Conservation (phyloP, 2,113 vertebrate genomes). For the Anser brachyrhynchus region DNA sequence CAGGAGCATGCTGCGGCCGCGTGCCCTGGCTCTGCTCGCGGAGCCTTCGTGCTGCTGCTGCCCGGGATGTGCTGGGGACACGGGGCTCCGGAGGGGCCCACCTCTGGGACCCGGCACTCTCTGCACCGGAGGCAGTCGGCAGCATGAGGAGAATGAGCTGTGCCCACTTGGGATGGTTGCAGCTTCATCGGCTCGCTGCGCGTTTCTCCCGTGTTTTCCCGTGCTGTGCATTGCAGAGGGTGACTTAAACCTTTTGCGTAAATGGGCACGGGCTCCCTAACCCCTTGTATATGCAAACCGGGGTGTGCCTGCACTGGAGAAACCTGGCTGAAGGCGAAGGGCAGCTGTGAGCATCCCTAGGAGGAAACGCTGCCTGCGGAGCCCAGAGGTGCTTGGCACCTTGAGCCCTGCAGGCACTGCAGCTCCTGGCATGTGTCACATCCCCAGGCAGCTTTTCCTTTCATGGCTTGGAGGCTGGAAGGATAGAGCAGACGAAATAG, state of each 20-base stretch:
- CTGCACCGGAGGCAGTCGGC: neutral
- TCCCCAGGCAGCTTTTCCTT: neutral
- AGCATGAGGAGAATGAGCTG: neutral
- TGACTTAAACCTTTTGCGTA: neutral
- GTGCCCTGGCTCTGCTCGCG: neutral
- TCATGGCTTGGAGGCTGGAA: neutral
- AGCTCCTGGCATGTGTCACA: accelerated
- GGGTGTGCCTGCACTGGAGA: neutral
- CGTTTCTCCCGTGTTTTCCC: accelerated
- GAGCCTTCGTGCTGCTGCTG: neutral
- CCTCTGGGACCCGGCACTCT: neutral
- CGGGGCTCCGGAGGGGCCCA: too few species aligned
- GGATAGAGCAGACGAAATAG: neutral
- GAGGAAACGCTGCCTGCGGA: neutral
- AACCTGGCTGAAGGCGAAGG: too few species aligned
- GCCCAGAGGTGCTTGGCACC: neutral
- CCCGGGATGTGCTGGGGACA: neutral
- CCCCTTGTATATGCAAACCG: accelerated
- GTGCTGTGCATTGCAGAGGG: neutral
- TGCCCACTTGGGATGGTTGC: neutral
- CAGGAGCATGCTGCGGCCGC: neutral
- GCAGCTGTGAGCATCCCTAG: neutral
- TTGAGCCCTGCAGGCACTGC: neutral
- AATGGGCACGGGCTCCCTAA: neutral
- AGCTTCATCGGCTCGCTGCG: accelerated